These are phyloP conservation scores for Bhutanitis thaidina DNA, from an alignment of 2,888 invertebrate genomes.

Conservation along the genomic window DNA sequence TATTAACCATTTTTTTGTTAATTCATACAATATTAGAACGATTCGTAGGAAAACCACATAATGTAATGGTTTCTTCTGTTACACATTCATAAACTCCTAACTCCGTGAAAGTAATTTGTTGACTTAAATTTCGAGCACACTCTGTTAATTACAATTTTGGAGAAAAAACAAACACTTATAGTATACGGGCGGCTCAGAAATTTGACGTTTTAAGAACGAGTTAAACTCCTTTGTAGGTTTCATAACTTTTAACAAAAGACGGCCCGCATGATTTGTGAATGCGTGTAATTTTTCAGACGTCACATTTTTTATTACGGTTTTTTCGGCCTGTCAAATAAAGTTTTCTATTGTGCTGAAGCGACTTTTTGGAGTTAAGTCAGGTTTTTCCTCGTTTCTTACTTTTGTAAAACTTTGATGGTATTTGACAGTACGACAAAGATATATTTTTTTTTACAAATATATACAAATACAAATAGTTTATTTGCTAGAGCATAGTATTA, in stretches of 20 bases:
- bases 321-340: slow-evolving; percentile 65
- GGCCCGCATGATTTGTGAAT: slow-evolving; percentile 76
- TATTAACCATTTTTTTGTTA: too few relatives aligned
- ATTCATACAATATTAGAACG: too few relatives aligned
- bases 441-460: slow-evolving; percentile 45
- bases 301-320: slow-evolving; percentile 73
- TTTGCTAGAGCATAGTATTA: too few relatives aligned
- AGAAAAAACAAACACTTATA: slow-evolving; percentile 37
- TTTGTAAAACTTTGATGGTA: slow-evolving; percentile 61
- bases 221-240: slow-evolving; percentile 65
- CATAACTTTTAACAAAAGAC: slow-evolving; percentile 71
- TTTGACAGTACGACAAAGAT: slow-evolving; percentile 50
- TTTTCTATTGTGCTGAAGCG: slow-evolving; percentile 66
- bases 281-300: slow-evolving; percentile 79
- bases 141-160: slow-evolving; percentile 18
- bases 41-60: too few relatives aligned
- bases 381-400: slow-evolving; percentile 58
- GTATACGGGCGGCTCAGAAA: slow-evolving; percentile 45
- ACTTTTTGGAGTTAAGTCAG: slow-evolving; percentile 63
- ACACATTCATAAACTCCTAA: background rate
- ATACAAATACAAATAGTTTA: background rate
- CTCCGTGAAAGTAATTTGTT: slow-evolving; percentile 16
- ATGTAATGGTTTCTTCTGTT: background rate
- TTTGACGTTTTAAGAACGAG: slow-evolving; percentile 63
- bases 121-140: slow-evolving; percentile 10